A percentile compares a stretch with the other conserved stretches of the same genome.
Evolutionary conservation across 2,797 vertebrate genomes (phyloP).

Genomic region (Champsocephalus gunnari): DNA sequence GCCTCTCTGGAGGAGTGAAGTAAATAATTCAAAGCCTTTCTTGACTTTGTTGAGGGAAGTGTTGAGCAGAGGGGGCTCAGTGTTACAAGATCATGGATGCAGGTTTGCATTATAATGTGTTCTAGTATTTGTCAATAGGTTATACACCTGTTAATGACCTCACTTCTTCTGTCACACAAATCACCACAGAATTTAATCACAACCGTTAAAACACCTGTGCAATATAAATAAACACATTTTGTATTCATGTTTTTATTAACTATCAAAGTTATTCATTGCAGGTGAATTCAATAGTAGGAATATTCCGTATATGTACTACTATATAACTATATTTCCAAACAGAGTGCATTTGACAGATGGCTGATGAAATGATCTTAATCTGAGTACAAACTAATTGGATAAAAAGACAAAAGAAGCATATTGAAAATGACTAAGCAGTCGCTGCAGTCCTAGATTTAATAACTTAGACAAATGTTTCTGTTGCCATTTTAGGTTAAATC

Average conservation of each 20-base stretch:
- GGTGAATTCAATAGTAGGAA: not conserved
- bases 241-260: not conserved
- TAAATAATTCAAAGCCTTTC: constrained; percentile 67
- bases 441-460: constrained; percentile 53
- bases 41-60: constrained; percentile 41
- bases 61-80: constrained; percentile 22
- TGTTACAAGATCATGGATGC: constrained; percentile 35
- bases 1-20: constrained; percentile 44
- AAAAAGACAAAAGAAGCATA: constrained; percentile 19
- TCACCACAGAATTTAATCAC: not conserved
- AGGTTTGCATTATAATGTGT: constrained; percentile 33
- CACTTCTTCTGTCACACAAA: not conserved
- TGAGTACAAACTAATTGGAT: constrained; percentile 1
- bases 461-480: constrained; percentile 58
- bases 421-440: constrained; percentile 24
- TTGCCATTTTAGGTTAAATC: constrained; percentile 55
- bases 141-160: constrained; percentile 6
- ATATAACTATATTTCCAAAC: constrained; percentile 9
- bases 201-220: not conserved
- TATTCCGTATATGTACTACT: not conserved
- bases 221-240: not conserved
- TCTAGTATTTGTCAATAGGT: constrained; percentile 23
- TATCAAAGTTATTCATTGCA: not conserved
- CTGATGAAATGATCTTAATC: constrained; percentile 14
- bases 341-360: constrained; percentile 11